These are phyloP conservation scores for Lysandra coridon DNA, from an alignment of 2,888 invertebrate species.

Conservation along the genomic window DNA sequence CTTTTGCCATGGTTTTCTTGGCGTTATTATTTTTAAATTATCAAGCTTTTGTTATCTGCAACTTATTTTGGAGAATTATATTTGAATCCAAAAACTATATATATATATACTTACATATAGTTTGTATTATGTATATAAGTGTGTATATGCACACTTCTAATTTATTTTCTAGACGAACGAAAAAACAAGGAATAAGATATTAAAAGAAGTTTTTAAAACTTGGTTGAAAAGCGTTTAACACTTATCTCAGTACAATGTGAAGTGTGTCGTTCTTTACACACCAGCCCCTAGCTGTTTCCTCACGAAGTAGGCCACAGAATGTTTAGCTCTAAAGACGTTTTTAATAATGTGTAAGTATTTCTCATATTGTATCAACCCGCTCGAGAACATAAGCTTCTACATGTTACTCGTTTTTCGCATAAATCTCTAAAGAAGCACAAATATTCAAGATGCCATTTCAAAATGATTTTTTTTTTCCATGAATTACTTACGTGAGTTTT, in stretches of 20 bases:
- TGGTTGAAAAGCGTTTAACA: slow-evolving; percentile 5
- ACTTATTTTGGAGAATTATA: too few species aligned
- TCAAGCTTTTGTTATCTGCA: too few species aligned
- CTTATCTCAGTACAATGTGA: slow-evolving; percentile 12
- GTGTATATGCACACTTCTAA: too few species aligned
- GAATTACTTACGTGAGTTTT: neutral
- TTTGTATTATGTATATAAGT: too few species aligned
- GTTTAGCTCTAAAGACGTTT: slow-evolving; percentile 3
- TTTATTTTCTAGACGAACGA: too few species aligned
- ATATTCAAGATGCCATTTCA: neutral
- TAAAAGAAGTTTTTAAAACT: neutral
- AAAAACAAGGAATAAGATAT: too few species aligned
- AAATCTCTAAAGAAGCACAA: neutral
- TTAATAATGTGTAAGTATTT: slow-evolving; percentile 21
- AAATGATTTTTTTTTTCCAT: neutral
- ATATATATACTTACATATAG: too few species aligned
- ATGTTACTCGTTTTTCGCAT: slow-evolving; percentile 11
- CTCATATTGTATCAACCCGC: slow-evolving; percentile 14
- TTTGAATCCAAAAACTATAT: too few species aligned
- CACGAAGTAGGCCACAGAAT: neutral
- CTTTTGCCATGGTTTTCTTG: neutral
- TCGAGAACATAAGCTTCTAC: neutral
- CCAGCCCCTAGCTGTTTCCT: neutral
- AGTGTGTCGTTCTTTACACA: slow-evolving; percentile 17
- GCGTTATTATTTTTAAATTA: neutral